Evolutionary conservation across 1,140 invertebrate genomes (phyloP).

Genomic region (Diabrotica virgifera): DNA sequence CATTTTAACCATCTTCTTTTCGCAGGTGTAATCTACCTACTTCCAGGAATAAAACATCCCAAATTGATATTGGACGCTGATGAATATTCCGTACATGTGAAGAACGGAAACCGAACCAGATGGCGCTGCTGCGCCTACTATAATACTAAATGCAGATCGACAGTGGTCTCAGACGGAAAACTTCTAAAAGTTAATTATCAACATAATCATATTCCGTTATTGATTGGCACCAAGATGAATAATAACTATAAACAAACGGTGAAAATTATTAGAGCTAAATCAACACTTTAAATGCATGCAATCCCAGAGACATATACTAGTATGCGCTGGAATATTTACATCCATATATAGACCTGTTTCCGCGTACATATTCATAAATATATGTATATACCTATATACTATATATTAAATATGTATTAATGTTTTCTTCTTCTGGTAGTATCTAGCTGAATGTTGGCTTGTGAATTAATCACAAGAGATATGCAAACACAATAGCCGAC

Average conservation of each 20-base stretch:
- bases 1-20: not conserved
- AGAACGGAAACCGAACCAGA: conserved; percentile 21
- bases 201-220: conserved; percentile 30
- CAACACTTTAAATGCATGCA: not conserved
- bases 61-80: conserved; percentile 30
- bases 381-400: no score
- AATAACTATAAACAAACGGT: conserved; percentile 24
- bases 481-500: no score
- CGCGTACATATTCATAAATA: no score
- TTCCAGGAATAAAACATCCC: conserved; percentile 27
- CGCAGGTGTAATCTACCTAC: conserved; percentile 29
- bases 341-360: no score
- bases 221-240: conserved; percentile 16
- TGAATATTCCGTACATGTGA: conserved; percentile 14
- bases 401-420: no score
- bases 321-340: no score
- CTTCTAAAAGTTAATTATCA: conserved; percentile 24
- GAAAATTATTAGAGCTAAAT: conserved; percentile 21
- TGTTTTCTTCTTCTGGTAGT: no score
- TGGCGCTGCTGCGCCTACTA: conserved; percentile 32
- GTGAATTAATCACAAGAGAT: no score
- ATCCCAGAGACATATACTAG: no score
- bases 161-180: conserved; percentile 32
- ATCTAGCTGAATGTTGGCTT: no score
- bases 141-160: conserved; percentile 38